Evolutionary conservation across 2,888 invertebrate genomes (phyloP), one percentile per base, ranked within the genome.

Genomic region (Nemotelus pantherinus): DNA sequence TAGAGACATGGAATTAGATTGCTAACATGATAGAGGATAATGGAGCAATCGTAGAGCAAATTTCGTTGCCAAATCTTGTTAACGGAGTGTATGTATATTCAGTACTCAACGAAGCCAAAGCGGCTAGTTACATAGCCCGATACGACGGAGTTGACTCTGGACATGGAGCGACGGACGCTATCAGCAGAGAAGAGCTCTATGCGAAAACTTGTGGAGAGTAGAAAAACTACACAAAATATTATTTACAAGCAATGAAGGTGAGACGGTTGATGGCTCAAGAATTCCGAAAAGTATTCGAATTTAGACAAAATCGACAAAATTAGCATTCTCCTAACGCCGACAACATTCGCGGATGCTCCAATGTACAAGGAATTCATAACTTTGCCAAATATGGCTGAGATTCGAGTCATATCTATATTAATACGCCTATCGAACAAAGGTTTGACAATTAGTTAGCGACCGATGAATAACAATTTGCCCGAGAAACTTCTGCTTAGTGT

Each of bases 51-150:
- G 89, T 88, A 0, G 78, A 79, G 1, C 84, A 86, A 9, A 93
- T 98, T 1, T 95, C 95, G 0, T 86, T 99, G 83, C 98, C 98
- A 0, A 92, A 98, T 83, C 97, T 97, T 0, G 92, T 93, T 77
- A 92, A 93, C 80, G 97, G 98, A 9, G 95, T 98, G 78, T 92
- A 93, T 43, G 98, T 97, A 81, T 99, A 99, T 86, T 94, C 96
- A 2, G 93, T 98, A 79, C 86, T 98, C 50, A 96, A 97, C 86
- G 94, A 95, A 81, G 96, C 96, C 85, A 99, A 99, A 89, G 96
- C 99, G 0, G 96, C 98, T 0, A 99, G 99, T 83, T 99, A 99
- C 85, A 98, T 99, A 96, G 94, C 99, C 0, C 90, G 98, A 81
- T 99, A 96, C 85, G 97, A 98, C 86, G 98, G 99, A 0, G 90